Base-by-base conservation (phyloP, 1,140 invertebrate genomes). In the Zaprionus nigranus region DNA sequence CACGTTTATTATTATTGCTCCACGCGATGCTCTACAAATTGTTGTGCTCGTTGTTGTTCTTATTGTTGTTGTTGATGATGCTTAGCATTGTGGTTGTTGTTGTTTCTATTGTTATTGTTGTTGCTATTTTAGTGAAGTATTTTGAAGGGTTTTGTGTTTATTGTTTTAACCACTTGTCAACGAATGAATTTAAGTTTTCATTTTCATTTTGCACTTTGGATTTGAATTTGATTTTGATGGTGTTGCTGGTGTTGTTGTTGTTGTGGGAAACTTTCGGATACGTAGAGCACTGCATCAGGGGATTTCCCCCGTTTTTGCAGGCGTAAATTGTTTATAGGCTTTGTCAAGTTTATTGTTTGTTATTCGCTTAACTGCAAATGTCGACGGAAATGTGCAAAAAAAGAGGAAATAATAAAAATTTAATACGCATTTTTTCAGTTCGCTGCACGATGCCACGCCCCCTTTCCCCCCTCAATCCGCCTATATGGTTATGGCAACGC, bases 131-230 rank as follows among this genome's bases (percentile, higher is more conserved):
- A 53, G 69, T 43, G 70, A 67, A 43, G 72, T 63, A 79, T 83
- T 87, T 78, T 69, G 53, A 70, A 43, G 72, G 63, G 77, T 83
- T 87, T 78, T 69, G 53, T 73, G 76, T 81, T 86, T 87, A 87
- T 87, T 88, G 78, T 84, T 87, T 84, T 79, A 79, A 78, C 58
- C 84, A 87, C 84, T 87, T 83, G 81, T 66, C 72, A 77, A 62
- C 66, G 72, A 58, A 82, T 73, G 57, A 60, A 73, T 82, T 69
- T 75, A 51, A 36, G 70, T 81, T 81, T 62, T 57, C 59, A 46
- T 81, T 81, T 63, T 61, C 24, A 28, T 26, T 61, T 7, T 61
- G 24, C 38, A 61, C 40, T 46, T 56, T 56, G 46, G 20, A 62
- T 46, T 49, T 28, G 17, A 30, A 51, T 58, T 58, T 56, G 22